These are phyloP conservation scores for Torymus tubicola DNA, from an alignment of 2,888 invertebrate species.

Conservation along the genomic window DNA sequence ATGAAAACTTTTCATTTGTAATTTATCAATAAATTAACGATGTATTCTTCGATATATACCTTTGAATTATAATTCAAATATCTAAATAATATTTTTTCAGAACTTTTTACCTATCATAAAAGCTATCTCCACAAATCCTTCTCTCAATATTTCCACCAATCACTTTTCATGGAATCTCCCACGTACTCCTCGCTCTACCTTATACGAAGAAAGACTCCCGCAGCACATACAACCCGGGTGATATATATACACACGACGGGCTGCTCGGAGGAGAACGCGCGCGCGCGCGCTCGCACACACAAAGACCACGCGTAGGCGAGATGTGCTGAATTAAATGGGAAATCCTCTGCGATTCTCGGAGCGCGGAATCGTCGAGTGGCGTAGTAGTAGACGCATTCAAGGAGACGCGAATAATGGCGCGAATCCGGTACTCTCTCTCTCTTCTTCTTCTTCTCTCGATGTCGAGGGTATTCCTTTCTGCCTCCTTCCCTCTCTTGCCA, in stretches of 20 bases:
- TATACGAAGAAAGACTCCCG: not conserved
- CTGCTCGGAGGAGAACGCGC: not conserved
- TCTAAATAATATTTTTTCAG: too few species aligned
- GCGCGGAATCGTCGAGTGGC: conserved; percentile 32
- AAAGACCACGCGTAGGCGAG: conserved; percentile 8
- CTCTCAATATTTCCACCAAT: not conserved
- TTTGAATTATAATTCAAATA: too few species aligned
- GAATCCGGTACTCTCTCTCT: conserved; percentile 30
- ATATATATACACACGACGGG: not conserved
- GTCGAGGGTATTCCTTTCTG: not conserved
- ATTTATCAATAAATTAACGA: too few species aligned
- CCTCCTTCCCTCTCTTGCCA: not conserved
- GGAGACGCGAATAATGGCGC: conserved; percentile 47
- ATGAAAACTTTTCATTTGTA: too few species aligned
- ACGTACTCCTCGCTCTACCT: too few species aligned
- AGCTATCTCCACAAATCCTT: not conserved
- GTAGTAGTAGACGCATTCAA: conserved; percentile 45
- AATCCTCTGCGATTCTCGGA: conserved; percentile 45
- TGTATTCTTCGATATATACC: too few species aligned
- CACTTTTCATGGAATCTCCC: too few species aligned
- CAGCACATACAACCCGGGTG: too few species aligned
- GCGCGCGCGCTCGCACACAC: not conserved
- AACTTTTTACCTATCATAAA: too few species aligned
- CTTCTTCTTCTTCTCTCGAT: not conserved
- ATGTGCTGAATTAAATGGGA: conserved; percentile 52